phyloP scores from a whole-genome alignment of 2,113 vertebrate species.

The Apodemus speciosus region DNA sequence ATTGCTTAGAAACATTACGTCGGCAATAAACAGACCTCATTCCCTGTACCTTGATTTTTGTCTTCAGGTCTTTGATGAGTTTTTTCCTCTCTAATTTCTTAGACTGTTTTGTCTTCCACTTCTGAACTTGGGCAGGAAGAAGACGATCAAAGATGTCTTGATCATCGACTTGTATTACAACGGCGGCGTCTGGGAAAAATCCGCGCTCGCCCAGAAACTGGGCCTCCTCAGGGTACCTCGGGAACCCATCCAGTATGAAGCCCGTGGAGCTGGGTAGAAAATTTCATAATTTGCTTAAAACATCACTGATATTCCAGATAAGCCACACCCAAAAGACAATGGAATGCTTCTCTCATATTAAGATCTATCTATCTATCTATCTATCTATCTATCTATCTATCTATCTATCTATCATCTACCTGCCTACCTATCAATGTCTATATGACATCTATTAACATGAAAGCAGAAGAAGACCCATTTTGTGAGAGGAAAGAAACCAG shows the following conservation, averaged over 20 bases:
- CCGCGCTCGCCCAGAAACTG: slow-evolving; percentile 87
- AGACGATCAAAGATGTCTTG: slow-evolving; percentile 87
- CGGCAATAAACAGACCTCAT: background rate
- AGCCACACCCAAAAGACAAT: background rate
- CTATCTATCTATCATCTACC: background rate
- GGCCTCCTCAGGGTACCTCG: slow-evolving; percentile 87
- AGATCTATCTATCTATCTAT: background rate
- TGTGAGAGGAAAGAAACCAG: background rate
- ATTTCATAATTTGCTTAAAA: slow-evolving; percentile 26
- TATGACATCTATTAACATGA: too few relatives aligned
- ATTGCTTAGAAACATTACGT: background rate
- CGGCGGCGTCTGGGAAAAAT: slow-evolving; percentile 90
- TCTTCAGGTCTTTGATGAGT: slow-evolving; percentile 85
- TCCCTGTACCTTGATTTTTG: slow-evolving; percentile 87
- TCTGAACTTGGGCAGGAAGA: slow-evolving; percentile 85
- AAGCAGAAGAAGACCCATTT: background rate
- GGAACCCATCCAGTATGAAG: slow-evolving; percentile 96
- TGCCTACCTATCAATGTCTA: background rate
- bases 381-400: background rate
- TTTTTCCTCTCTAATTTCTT: slow-evolving; percentile 82
- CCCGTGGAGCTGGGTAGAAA: slow-evolving; percentile 90
- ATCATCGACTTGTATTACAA: slow-evolving; percentile 87
- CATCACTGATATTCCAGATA: background rate
- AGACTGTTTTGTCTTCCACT: slow-evolving; percentile 86
- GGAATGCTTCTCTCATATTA: background rate